Base-by-base conservation (phyloP, 2,888 invertebrate genomes). In the Lasius fuliginosus region DNA sequence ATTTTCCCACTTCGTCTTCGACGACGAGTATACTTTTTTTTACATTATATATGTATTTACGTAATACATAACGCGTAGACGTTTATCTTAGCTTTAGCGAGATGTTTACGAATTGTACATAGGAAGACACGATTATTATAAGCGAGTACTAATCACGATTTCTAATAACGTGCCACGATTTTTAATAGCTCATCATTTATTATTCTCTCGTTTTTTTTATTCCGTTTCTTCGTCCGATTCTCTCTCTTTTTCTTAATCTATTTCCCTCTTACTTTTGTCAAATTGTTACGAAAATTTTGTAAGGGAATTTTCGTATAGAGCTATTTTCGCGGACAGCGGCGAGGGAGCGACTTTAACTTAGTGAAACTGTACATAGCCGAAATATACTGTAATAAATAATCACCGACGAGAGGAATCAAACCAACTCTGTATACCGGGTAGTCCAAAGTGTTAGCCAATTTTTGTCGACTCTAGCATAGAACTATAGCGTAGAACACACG, bases 401-500 rank as follows among this genome's bases (percentile, higher is more conserved):
- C 64, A 68, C 53, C 68, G 83, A 85, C 40, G 49, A 79, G n/a
- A 76, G 18, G 60, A 82, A 85, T 86, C 86, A 58, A 69, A 71
- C 53, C 60, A 84, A 81, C 18, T 62, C 9, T 75, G 69, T 86
- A 88, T 85, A 87, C 79, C 74, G 84, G 85, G 76, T 89, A 90
- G 86, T 86, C 89, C 90, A 90, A 90, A 90, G 90, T 75, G 65
- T 90, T 90, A 90, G 89, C 81, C 71, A 88, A 88, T 87, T 89
- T 84, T 77, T 87, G 84, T 85, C 84, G 85, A 89, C 11, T 68
- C 60, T 87, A 89, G 77, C 23, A 9, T 87, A 89, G 85, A 84
- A 46, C 65, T 30, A 42, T 84, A 85, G 69, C 82, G 49, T 82
- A 82, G 53, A 82, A 83, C 53, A 73, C 30, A 79, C 18, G 58